These are phyloP conservation scores for Zenarchopterus dispar DNA, from an alignment of 2,797 vertebrate genomes.

Conservation along the genomic window DNA sequence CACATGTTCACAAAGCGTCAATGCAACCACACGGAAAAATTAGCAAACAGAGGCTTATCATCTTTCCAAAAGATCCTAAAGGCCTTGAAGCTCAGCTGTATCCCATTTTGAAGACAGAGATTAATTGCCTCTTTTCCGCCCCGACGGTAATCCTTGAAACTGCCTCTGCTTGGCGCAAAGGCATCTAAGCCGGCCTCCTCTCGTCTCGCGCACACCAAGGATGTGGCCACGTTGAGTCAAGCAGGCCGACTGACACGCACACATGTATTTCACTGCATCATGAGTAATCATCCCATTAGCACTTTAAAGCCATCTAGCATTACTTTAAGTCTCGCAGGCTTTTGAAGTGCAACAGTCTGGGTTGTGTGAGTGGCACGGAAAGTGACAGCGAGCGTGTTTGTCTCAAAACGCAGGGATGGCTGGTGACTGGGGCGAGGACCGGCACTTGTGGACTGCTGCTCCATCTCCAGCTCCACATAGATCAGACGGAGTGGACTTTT, in stretches of 20 bases:
- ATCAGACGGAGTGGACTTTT: conserved; percentile 34
- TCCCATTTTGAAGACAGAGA: conserved; percentile 77
- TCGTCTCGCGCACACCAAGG: conserved; percentile 43
- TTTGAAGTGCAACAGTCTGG: conserved; percentile 50
- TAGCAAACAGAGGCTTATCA: conserved; percentile 76
- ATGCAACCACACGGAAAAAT: conserved; percentile 59
- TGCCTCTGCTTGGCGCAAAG: conserved; percentile 71
- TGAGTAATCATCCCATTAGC: conserved; percentile 63
- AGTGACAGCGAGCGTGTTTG: conserved; percentile 38
- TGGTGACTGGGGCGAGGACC: conserved; percentile 22
- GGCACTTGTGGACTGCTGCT: conserved; percentile 45
- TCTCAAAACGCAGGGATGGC: conserved; percentile 46
- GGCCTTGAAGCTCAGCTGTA: conserved; percentile 79
- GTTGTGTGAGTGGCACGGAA: conserved; percentile 25
- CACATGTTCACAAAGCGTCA: conserved; percentile 17
- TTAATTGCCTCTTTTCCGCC: conserved; percentile 84
- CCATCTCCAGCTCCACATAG: conserved; percentile 37
- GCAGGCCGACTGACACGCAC: conserved; percentile 25
- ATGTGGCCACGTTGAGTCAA: conserved; percentile 48
- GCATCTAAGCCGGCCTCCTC: conserved; percentile 59
- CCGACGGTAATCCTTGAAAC: conserved; percentile 84
- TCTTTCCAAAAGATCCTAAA: conserved; percentile 71
- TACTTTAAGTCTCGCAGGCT: conserved; percentile 37
- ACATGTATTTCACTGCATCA: conserved; percentile 43
- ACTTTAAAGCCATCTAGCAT: conserved; percentile 63